Conservation (phyloP, 2,888 invertebrate genomes). For the Lordiphosa fenestrarum region DNA sequence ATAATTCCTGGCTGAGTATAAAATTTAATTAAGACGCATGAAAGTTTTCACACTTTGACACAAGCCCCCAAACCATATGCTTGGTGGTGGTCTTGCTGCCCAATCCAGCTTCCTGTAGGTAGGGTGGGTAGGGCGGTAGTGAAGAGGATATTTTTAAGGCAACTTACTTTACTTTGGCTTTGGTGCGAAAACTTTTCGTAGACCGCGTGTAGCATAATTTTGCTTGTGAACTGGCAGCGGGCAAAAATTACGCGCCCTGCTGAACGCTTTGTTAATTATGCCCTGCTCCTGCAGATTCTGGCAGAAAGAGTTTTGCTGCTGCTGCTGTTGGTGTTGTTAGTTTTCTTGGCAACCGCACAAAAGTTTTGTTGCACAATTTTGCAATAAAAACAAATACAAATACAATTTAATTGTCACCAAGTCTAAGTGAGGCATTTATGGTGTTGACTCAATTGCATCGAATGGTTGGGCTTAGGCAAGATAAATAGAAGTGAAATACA, state of each 20-base stretch:
- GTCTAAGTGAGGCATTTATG: conserved; percentile 27
- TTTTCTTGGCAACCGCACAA: conserved; percentile 57
- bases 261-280: conserved; percentile 70
- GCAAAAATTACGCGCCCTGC: conserved; percentile 66
- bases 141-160: conserved; percentile 56
- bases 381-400: conserved; percentile 66
- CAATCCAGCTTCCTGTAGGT: conserved; percentile 23
- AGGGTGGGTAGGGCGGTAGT: background rate
- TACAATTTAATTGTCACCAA: conserved; percentile 68
- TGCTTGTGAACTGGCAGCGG: conserved; percentile 37
- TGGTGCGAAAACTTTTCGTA: conserved; percentile 49
- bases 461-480: conserved; percentile 6
- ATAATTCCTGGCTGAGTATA: conserved; percentile 48
- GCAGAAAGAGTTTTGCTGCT: conserved; percentile 13
- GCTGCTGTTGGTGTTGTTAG: conserved; percentile 34
- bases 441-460: conserved; percentile 23
- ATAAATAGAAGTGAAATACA: too few relatives aligned
- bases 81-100: conserved; percentile 15
- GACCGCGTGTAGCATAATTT: conserved; percentile 35
- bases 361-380: conserved; percentile 71
- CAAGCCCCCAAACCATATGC: conserved; percentile 49
- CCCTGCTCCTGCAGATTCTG: conserved; percentile 35
- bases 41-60: conserved; percentile 71
- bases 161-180: conserved; percentile 65
- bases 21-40: conserved; percentile 68